A percentile compares a stretch with the other conserved stretches of the same genome.
Conservation (phyloP, 2,113 vertebrate species). For the Promerops cafer region DNA sequence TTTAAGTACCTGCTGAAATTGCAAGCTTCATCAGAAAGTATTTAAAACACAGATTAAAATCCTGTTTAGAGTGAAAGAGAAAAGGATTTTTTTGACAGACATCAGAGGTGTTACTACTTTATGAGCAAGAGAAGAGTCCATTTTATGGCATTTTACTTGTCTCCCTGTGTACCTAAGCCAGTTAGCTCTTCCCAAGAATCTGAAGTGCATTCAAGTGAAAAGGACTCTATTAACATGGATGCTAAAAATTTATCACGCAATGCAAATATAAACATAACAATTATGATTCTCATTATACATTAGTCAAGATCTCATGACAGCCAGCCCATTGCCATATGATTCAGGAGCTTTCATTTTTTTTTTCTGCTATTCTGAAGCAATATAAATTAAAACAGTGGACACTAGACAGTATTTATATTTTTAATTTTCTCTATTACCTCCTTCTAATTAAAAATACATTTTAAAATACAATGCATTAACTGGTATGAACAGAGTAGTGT, state of each 20-base stretch:
- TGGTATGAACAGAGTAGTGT: not conserved
- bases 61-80: not conserved
- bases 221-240: not conserved
- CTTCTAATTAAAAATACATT: not conserved
- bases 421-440: not conserved
- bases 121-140: not conserved
- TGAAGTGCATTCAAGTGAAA: not conserved
- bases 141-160: not conserved
- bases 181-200: not conserved
- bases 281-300: not conserved
- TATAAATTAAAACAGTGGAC: not conserved
- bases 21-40: not conserved
- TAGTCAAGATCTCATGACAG: not conserved
- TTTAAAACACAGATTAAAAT: conserved; percentile 38
- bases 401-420: not conserved
- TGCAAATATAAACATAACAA: not conserved
- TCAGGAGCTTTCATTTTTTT: not conserved
- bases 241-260: not conserved
- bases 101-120: not conserved
- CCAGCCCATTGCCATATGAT: not conserved
- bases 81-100: not conserved
- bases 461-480: not conserved
- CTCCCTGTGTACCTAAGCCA: not conserved
- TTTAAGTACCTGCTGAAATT: not conserved
- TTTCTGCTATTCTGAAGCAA: not conserved